Percentiles rank a stretch among this genome's conserved stretches.
Evolutionary conservation across 2,113 vertebrate genomes (phyloP).

Genomic region (Chloropsis hardwickii): DNA sequence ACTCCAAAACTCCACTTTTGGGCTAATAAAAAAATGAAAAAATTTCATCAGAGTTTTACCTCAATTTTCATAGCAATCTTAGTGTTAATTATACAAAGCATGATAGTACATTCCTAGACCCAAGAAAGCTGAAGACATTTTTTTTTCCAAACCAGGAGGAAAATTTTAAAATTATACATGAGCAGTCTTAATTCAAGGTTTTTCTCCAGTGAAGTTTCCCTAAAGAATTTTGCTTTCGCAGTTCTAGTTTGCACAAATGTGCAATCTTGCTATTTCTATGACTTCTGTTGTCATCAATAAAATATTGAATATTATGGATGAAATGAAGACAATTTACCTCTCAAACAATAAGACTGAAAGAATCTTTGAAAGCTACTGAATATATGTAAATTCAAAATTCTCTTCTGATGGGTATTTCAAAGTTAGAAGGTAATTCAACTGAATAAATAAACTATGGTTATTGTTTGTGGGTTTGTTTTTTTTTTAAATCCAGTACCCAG

Average conservation of each 20-base stretch:
- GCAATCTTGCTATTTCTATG: neutral
- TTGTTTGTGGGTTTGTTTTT: neutral
- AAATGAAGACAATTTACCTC: neutral
- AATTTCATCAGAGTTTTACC: neutral
- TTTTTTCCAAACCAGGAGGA: neutral
- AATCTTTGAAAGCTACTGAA: neutral
- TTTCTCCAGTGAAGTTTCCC: neutral
- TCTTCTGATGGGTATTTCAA: neutral
- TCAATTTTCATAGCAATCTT: neutral
- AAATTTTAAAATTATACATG: neutral
- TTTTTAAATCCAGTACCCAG: neutral
- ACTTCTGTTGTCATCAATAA: neutral
- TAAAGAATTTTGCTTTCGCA: neutral
- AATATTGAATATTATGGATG: neutral
- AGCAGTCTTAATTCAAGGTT: neutral
- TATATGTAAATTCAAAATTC: neutral
- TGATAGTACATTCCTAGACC: neutral
- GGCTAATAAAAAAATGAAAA: neutral
- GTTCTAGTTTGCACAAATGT: neutral
- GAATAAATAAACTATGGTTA: neutral
- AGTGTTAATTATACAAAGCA: neutral
- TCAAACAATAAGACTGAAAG: neutral
- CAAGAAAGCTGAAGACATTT: neutral
- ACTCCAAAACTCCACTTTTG: neutral
- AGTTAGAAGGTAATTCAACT: neutral